Percentiles rank a stretch among this genome's conserved stretches.
Evolutionary conservation across 1,140 invertebrate genomes (phyloP).

Genomic region (Galleria mellonella): DNA sequence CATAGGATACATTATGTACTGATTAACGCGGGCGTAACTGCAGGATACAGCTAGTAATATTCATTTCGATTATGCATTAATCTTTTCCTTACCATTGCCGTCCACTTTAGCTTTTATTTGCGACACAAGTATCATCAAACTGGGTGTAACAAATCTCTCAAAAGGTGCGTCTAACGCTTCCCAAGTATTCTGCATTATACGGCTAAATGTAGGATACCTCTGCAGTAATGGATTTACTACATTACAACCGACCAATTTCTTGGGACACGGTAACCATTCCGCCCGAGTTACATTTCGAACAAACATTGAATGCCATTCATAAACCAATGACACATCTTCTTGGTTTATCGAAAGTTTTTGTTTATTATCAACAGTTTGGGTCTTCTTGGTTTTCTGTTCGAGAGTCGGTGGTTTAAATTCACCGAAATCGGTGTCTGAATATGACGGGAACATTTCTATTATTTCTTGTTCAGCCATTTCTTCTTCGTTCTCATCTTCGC

Average conservation of each 20-base stretch:
- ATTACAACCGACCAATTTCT: slow-evolving; percentile 54
- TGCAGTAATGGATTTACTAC: slow-evolving; percentile 75
- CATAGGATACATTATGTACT: too few species aligned
- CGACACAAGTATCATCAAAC: slow-evolving; percentile 68
- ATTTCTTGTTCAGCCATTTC: slow-evolving; percentile 83
- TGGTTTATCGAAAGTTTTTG: slow-evolving; percentile 63
- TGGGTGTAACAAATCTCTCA: slow-evolving; percentile 73
- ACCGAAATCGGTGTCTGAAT: slow-evolving; percentile 80
- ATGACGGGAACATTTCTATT: slow-evolving; percentile 84
- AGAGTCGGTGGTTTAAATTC: slow-evolving; percentile 74
- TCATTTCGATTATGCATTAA: too few species aligned
- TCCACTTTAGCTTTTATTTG: slow-evolving; percentile 57
- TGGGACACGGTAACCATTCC: slow-evolving; percentile 74
- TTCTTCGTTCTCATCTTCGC: slow-evolving; percentile 82
- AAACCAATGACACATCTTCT: slow-evolving; percentile 76
- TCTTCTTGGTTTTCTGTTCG: slow-evolving; percentile 38
- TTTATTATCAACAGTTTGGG: slow-evolving; percentile 17
- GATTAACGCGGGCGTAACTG: too few species aligned
- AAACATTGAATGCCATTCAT: slow-evolving; percentile 78
- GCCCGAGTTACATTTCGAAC: slow-evolving; percentile 73
- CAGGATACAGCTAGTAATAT: too few species aligned
- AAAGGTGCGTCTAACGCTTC: slow-evolving; percentile 69
- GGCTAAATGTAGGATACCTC: slow-evolving; percentile 76
- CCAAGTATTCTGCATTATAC: slow-evolving; percentile 65
- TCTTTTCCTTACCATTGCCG: slow-evolving; percentile 48